phyloP scores from a whole-genome alignment of 2,888 invertebrate genomes.

The Linnaemya tessellans region DNA sequence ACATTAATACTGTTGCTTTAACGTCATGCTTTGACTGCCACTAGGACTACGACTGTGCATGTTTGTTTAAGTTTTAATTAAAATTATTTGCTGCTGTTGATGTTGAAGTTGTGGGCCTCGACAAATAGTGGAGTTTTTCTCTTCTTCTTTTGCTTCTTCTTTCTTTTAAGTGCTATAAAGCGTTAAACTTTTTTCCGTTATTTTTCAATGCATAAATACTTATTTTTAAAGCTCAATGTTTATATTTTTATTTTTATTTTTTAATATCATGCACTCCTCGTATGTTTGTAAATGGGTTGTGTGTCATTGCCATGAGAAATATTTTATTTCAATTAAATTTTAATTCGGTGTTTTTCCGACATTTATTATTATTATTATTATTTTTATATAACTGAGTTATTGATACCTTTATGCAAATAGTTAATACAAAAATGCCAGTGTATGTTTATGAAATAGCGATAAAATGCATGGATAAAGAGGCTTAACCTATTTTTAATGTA shows the following conservation, averaged over 20 bases:
- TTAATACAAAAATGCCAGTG: not conserved
- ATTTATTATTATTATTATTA: not conserved
- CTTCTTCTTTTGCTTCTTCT: too few species aligned
- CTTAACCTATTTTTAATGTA: too few species aligned
- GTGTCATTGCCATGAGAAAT: conserved; percentile 14
- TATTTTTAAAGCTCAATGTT: not conserved
- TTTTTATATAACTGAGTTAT: not conserved
- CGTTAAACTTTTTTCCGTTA: not conserved
- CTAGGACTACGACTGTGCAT: conserved; percentile 30
- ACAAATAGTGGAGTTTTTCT: conserved; percentile 27
- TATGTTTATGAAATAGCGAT: too few species aligned
- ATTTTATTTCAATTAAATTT: conserved; percentile 1
- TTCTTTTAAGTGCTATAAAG: conserved; percentile 5
- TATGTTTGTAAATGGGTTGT: not conserved
- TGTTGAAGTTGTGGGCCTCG: conserved; percentile 47
- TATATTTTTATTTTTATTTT: not conserved
- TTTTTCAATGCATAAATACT: conserved; percentile 8
- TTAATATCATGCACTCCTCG: not conserved
- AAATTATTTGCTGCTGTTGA: conserved; percentile 76
- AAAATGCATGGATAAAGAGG: too few species aligned
- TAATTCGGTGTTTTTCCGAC: not conserved
- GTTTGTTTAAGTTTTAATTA: conserved; percentile 82
- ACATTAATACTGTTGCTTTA: conserved; percentile 40
- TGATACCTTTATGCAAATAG: not conserved
- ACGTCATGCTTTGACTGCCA: conserved; percentile 31